Conservation (phyloP, 2,797 vertebrate species). For the Sternarchorhynchus goeldii region DNA sequence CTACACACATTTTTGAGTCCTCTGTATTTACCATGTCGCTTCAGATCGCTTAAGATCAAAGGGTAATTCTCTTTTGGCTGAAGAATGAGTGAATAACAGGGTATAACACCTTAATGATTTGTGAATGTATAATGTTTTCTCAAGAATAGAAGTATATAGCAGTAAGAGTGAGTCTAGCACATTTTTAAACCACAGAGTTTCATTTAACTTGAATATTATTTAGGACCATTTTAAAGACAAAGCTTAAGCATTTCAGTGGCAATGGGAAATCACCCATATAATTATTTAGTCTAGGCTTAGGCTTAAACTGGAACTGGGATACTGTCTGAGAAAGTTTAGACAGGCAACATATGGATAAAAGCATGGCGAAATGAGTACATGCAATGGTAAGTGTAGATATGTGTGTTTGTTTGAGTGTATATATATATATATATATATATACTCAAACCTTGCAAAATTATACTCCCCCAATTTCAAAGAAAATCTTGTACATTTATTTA, state of each 20-base stretch:
- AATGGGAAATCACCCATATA: too few relatives aligned
- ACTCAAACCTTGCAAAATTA: conserved; percentile 18
- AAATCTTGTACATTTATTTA: conserved; percentile 73
- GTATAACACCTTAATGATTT: conserved; percentile 22
- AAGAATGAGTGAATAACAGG: conserved; percentile 12
- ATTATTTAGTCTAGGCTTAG: too few relatives aligned
- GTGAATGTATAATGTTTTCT: background rate
- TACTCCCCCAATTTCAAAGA: conserved; percentile 32
- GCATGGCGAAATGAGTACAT: too few relatives aligned
- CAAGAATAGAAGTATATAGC: background rate
- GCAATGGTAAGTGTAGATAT: too few relatives aligned
- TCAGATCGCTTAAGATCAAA: conserved; percentile 19
- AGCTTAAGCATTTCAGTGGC: background rate
- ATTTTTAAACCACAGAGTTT: conserved; percentile 65
- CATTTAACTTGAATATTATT: conserved; percentile 37
- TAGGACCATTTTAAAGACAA: background rate
- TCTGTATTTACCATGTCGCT: background rate
- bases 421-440: background rate
- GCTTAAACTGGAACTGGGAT: too few relatives aligned
- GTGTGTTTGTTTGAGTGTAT: too few relatives aligned
- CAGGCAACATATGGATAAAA: too few relatives aligned
- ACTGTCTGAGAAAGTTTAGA: too few relatives aligned
- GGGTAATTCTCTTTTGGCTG: conserved; percentile 32
- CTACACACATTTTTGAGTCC: background rate
- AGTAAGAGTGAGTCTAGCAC: conserved; percentile 48